Conservation (phyloP, 1,140 invertebrate species). For the Phymastichus coffea region DNA sequence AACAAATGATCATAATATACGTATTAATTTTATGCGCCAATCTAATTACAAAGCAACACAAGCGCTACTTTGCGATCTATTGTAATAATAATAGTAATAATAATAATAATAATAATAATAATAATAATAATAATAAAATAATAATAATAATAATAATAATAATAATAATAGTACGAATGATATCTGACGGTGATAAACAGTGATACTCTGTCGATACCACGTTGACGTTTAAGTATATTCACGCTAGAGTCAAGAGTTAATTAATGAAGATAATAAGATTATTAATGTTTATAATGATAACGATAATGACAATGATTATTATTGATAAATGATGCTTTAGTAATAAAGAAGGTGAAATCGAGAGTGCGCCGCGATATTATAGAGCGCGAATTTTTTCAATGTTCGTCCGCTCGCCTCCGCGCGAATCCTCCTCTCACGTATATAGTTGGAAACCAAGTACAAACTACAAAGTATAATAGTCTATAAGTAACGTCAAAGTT, state of each 20-base stretch:
- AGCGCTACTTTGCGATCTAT: slow-evolving; percentile 31
- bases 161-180: slow-evolving; percentile 23
- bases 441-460: slow-evolving; percentile 52
- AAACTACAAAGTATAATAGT: slow-evolving; percentile 57
- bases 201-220: slow-evolving; percentile 27
- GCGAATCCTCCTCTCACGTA: slow-evolving; percentile 49
- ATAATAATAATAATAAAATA: too few species aligned
- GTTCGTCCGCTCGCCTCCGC: too few species aligned
- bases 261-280: slow-evolving; percentile 6
- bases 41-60: not conserved
- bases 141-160: too few species aligned
- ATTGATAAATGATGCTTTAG: slow-evolving; percentile 10
- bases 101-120: slow-evolving; percentile 25
- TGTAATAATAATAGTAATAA: slow-evolving; percentile 6
- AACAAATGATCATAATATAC: slow-evolving; percentile 26
- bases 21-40: slow-evolving; percentile 21
- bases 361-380: slow-evolving; percentile 17
- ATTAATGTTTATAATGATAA: slow-evolving; percentile 13
- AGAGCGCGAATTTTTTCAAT: too few species aligned
- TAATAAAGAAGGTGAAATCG: slow-evolving; percentile 26
- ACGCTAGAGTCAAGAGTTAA: slow-evolving; percentile 24
- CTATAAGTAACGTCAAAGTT: slow-evolving; percentile 43
- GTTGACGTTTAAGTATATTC: slow-evolving; percentile 17
- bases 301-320: slow-evolving; percentile 15
- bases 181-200: slow-evolving; percentile 32